Base-by-base conservation (phyloP, 1,140 invertebrate genomes). In the Aleiodes sp. region DNA sequence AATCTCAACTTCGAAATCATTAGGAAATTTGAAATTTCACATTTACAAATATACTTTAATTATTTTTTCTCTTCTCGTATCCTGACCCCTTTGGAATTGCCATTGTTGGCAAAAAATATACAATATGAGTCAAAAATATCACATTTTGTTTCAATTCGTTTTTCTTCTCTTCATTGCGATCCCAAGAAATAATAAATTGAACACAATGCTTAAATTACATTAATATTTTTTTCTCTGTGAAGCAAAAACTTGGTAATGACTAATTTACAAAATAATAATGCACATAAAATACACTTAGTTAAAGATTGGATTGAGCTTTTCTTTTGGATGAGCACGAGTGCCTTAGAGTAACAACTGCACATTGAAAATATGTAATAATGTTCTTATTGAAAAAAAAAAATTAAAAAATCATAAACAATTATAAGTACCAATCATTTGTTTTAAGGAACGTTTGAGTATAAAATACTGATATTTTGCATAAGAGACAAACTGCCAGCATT, bases 121-220 rank as follows among this genome's bases (percentile, higher is more conserved):
- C n/a, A 16, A 43, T 60, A 60, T 60, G 57, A 31, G 31, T 60
- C 14, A 31, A 60, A 60, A 33, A 60, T 60, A 60, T 60, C 57
- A 60, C 57, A 60, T 29, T 43, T 60, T 26, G 24, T 60, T 60
- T 60, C 57, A 31, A 16, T 60, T 60, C 57, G 14, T 60, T 29
- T 29, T 31, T 43, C n/a, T 43, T n/a, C 10, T 8, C 10, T 6
- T 43, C 39, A 14, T 14, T 6, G 39, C 19, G 39, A 43, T 43
- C 39, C 39, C 39, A 3, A 35, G 10, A 35, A 35, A 43, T 10
- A 43, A 43, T 43, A 43, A 43, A 43, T 43, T 12, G 12, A 43
- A 43, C n/a, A 43, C 12, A 2, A 16, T n/a, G n/a, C n/a, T 43
- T 16, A 43, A 43, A 16, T 43, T 14, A 43, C 19, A 10, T n/a